A percentile compares a stretch with the other conserved stretches of the same genome.
These are phyloP conservation scores for Spodoptera picta DNA, from an alignment of 2,888 invertebrate species.

Conservation along the genomic window DNA sequence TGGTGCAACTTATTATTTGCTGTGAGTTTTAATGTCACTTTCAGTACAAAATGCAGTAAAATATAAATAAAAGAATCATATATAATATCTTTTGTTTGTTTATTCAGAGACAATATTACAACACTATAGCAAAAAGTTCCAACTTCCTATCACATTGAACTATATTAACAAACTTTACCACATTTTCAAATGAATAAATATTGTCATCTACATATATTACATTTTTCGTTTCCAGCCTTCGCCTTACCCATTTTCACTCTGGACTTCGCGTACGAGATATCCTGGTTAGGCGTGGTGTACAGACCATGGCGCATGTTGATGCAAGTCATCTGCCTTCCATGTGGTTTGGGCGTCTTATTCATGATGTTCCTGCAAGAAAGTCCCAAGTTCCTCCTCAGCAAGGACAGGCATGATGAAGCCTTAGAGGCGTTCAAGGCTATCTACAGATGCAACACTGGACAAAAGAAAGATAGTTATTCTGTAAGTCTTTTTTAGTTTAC, in stretches of 20 bases:
- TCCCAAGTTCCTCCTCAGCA: conserved; percentile 92
- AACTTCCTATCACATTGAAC: no score
- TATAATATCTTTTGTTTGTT: no score
- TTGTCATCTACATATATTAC: no score
- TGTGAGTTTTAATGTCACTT: conserved; percentile 68
- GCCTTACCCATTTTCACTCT: conserved; percentile 73
- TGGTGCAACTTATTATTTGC: conserved; percentile 72
- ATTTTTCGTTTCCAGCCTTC: conserved; percentile 58
- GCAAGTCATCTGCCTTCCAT: conserved; percentile 90
- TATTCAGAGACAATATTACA: no score
- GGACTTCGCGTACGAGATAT: conserved; percentile 72
- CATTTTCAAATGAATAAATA: no score
- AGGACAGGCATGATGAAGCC: conserved; percentile 88
- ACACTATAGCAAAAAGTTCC: no score
- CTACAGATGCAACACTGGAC: conserved; percentile 67
- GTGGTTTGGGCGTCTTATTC: conserved; percentile 88
- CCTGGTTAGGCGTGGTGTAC: conserved; percentile 84
- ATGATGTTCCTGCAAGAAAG: conserved; percentile 91
- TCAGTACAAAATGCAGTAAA: no score
- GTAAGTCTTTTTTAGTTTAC: conserved; percentile 58
- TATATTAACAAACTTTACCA: no score
- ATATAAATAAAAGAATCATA: no score
- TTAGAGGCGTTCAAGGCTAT: conserved; percentile 75
- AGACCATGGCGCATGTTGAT: conserved; percentile 93
- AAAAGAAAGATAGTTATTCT: conserved; percentile 56